Evolutionary conservation across 2,113 vertebrate genomes (phyloP).

Genomic region (Orycteropus afer): DNA sequence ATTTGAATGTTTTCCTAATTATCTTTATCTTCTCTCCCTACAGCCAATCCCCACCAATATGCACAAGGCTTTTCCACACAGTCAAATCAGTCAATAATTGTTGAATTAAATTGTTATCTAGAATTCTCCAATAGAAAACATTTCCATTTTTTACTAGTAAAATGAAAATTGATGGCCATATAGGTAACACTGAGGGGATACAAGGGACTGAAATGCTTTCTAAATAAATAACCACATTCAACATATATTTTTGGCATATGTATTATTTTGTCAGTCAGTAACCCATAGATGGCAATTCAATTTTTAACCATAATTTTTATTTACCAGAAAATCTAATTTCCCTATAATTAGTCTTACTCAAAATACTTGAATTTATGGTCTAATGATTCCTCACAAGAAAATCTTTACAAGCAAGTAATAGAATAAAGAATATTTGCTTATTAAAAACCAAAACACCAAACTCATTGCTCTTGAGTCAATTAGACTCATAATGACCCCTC

Average conservation of each 20-base stretch:
- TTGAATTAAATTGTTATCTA: slow-evolving; percentile 27
- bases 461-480: too few relatives aligned
- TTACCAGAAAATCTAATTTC: background rate
- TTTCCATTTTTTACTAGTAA: slow-evolving; percentile 32
- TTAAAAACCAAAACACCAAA: too few relatives aligned
- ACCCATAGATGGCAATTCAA: background rate
- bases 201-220: background rate
- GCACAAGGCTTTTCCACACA: background rate
- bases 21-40: background rate
- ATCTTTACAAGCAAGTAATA: background rate
- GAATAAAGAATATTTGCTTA: background rate
- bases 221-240: background rate
- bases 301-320: background rate
- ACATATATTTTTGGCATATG: background rate
- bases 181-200: background rate
- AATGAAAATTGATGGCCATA: background rate
- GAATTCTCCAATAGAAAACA: background rate
- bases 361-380: background rate
- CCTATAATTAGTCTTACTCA: background rate
- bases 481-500: too few relatives aligned
- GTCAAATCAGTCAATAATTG: background rate
- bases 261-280: background rate
- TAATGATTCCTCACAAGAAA: slow-evolving; percentile 16
- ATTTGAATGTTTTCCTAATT: slow-evolving; percentile 22
- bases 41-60: background rate